Conservation (phyloP, 2,888 invertebrate genomes). For the Hypolimnas misippus region DNA sequence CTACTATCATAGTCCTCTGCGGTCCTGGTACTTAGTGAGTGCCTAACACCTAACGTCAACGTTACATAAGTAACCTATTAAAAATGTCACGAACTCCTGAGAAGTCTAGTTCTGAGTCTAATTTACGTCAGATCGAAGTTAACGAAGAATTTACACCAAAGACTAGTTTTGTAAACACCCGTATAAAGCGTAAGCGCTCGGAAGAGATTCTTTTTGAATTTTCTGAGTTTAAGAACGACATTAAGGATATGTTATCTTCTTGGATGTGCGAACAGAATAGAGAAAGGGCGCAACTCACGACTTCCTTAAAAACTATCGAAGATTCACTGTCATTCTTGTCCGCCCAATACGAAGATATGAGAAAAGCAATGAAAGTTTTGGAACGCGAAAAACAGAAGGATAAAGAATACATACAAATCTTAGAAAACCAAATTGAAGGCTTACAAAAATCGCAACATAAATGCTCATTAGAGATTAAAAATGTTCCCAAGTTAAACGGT, state of each 20-base stretch:
- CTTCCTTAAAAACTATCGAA: conserved; percentile 22
- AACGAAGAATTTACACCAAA: conserved; percentile 1
- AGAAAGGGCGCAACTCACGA: conserved; percentile 7
- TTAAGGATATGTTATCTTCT: conserved; percentile 8
- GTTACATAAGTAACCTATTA: not conserved
- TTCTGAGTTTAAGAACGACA: conserved; percentile 7
- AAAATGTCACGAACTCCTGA: conserved; percentile 12
- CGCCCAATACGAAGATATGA: conserved; percentile 19
- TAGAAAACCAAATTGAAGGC: conserved; percentile 25
- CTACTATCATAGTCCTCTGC: no score
- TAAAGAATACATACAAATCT: conserved; percentile 21
- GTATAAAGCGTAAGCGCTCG: conserved; percentile 6
- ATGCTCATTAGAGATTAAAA: conserved; percentile 29
- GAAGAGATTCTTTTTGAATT: conserved; percentile 1
- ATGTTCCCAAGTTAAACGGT: conserved; percentile 21
- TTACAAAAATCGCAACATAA: conserved; percentile 25
- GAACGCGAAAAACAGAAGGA: conserved; percentile 18
- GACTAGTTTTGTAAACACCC: conserved; percentile 9
- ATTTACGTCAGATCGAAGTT: not conserved
- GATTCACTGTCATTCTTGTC: conserved; percentile 15
- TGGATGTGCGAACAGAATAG: not conserved
- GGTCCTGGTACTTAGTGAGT: not conserved
- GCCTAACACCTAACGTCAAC: no score
- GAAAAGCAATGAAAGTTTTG: not conserved
- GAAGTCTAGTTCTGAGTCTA: conserved; percentile 5